Conservation (phyloP, 2,113 vertebrate species). For the Odocoileus hemionus region DNA sequence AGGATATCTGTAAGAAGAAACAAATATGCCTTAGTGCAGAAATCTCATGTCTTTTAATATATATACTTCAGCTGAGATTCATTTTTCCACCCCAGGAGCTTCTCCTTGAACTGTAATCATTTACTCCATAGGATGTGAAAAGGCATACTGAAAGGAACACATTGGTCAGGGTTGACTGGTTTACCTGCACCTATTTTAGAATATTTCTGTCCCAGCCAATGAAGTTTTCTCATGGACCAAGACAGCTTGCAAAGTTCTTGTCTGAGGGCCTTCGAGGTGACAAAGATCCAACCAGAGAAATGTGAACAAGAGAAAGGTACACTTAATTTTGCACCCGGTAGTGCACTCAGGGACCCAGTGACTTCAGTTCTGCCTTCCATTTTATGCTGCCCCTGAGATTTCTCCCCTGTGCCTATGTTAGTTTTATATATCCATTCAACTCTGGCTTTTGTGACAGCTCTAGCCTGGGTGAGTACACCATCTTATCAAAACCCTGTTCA, state of each 20-base stretch:
- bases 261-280: neutral
- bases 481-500: neutral
- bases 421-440: neutral
- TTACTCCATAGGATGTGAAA: neutral
- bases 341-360: neutral
- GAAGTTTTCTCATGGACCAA: neutral
- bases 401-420: neutral
- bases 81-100: accelerated
- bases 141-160: neutral
- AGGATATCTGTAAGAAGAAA: neutral
- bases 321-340: neutral
- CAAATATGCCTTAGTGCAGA: neutral
- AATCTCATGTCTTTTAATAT: neutral
- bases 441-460: neutral
- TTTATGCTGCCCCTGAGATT: neutral
- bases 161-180: neutral
- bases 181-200: neutral
- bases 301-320: neutral
- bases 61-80: neutral
- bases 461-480: neutral
- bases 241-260: neutral
- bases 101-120: neutral
- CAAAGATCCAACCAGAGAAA: neutral
- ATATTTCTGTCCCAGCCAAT: neutral
- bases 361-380: neutral